Conservation (phyloP, 2,888 invertebrate genomes). For the Melolontha melolontha region DNA sequence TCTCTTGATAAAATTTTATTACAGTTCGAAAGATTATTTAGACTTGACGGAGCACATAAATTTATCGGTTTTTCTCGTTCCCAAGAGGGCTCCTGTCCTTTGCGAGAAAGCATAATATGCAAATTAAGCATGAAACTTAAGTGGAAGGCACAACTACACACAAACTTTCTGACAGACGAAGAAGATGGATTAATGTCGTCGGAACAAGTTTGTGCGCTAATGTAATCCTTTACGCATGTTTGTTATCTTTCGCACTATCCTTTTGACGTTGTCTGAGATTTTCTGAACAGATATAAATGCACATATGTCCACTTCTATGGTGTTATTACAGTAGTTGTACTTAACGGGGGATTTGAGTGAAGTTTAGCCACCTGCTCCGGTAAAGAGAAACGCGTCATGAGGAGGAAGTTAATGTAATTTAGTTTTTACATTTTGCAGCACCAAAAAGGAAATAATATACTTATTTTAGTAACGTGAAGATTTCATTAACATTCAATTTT, state of each 20-base stretch:
- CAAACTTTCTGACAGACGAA: conserved; percentile 40
- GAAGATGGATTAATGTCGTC: conserved; percentile 41
- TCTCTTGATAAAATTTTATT: no score
- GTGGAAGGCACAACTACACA: conserved; percentile 36
- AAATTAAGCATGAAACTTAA: conserved; percentile 40
- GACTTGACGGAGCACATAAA: conserved; percentile 23
- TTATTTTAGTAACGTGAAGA: no score
- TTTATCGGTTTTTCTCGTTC: conserved; percentile 22
- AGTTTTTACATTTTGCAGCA: no score
- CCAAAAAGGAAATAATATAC: no score
- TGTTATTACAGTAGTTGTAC: not conserved
- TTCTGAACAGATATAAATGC: conserved; percentile 26
- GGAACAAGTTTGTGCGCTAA: conserved; percentile 35
- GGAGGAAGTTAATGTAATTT: no score
- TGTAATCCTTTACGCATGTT: conserved; percentile 40
- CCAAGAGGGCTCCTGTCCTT: not conserved
- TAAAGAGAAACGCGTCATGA: no score
- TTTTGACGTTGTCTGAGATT: conserved; percentile 28
- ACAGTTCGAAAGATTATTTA: no score
- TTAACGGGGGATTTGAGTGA: no score
- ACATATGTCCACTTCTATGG: not conserved
- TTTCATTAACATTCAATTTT: no score
- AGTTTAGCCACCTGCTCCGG: no score
- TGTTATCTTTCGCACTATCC: conserved; percentile 31
- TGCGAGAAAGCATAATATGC: conserved; percentile 36